Conservation (phyloP, 92 coral and sea anemone species). For the Epizoanthus rinbou region DNA sequence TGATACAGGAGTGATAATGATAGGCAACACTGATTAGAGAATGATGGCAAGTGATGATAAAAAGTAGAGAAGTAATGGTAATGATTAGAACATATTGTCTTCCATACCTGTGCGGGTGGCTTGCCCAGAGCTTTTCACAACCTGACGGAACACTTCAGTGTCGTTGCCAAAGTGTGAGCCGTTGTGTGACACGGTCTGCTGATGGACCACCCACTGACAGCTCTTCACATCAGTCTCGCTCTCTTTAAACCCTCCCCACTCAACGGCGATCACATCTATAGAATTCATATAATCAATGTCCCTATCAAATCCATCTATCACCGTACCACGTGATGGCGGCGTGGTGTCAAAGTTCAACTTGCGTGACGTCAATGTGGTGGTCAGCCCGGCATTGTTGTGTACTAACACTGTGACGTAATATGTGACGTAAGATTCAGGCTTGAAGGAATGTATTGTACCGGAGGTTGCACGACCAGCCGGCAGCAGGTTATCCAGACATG, state of each 20-base stretch:
- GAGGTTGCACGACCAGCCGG: slow-evolving; percentile 20
- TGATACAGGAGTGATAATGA: too few relatives aligned
- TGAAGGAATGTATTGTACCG: slow-evolving; percentile 29
- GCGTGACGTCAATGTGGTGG: slow-evolving; percentile 32
- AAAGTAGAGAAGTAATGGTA: too few relatives aligned
- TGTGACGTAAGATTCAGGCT: slow-evolving; percentile 3
- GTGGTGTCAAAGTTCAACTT: slow-evolving; percentile 36
- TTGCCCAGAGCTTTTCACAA: slow-evolving; percentile 59
- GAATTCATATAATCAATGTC: slow-evolving; percentile 75
- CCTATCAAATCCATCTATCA: slow-evolving; percentile 70
- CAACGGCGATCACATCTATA: slow-evolving; percentile 58
- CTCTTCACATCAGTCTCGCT: slow-evolving; percentile 73
- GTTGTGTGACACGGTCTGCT: slow-evolving; percentile 77
- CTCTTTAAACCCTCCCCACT: slow-evolving; percentile 86
- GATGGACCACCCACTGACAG: slow-evolving; percentile 76
- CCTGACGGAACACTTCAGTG: slow-evolving; percentile 55
- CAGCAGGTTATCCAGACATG: slow-evolving; percentile 45
- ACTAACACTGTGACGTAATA: slow-evolving; percentile 27
- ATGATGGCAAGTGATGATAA: too few relatives aligned
- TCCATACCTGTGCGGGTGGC: slow-evolving; percentile 50
- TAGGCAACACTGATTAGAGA: too few relatives aligned
- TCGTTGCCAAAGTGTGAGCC: slow-evolving; percentile 75
- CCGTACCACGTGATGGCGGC: slow-evolving; percentile 58
- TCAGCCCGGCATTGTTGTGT: slow-evolving; percentile 10
- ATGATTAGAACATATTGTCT: too few relatives aligned